Percentiles rank a stretch among this genome's conserved stretches.
These are phyloP conservation scores for Agonum fuliginosum DNA, from an alignment of 2,888 invertebrate species.

Conservation along the genomic window DNA sequence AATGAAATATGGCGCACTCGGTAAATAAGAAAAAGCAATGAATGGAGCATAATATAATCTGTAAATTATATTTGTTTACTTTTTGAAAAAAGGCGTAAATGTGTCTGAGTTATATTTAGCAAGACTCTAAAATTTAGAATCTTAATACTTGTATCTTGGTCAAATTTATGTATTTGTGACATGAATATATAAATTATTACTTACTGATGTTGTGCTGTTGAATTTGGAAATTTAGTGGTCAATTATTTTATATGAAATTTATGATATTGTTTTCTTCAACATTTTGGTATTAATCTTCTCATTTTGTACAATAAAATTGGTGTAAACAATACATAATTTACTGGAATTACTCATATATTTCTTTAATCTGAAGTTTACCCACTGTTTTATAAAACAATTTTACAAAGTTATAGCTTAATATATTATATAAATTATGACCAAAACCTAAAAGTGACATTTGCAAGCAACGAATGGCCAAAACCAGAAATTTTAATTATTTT, in stretches of 20 bases:
- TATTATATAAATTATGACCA: no score
- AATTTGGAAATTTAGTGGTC: slow-evolving; percentile 27
- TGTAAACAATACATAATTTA: no score
- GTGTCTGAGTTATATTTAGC: slow-evolving; percentile 36
- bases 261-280: slow-evolving; percentile 14
- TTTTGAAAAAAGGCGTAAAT: slow-evolving; percentile 32
- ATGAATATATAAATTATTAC: slow-evolving; percentile 39
- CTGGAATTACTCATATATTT: no score
- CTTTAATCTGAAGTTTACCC: no score
- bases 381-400: no score
- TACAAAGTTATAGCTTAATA: no score
- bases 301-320: slow-evolving; percentile 7
- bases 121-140: no score
- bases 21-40: slow-evolving; percentile 17
- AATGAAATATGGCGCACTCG: slow-evolving; percentile 18
- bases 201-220: slow-evolving; percentile 16
- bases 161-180: slow-evolving; percentile 40
- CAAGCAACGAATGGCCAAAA: no score
- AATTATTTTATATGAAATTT: slow-evolving; percentile 38
- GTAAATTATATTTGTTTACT: neutral
- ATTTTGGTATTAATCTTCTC: slow-evolving; percentile 7
- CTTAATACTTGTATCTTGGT: slow-evolving; percentile 36
- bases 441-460: no score
- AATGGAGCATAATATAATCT: slow-evolving; percentile 26
- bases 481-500: no score